Base-by-base conservation (phyloP, 2,888 invertebrate genomes). In the Seira ritae region DNA sequence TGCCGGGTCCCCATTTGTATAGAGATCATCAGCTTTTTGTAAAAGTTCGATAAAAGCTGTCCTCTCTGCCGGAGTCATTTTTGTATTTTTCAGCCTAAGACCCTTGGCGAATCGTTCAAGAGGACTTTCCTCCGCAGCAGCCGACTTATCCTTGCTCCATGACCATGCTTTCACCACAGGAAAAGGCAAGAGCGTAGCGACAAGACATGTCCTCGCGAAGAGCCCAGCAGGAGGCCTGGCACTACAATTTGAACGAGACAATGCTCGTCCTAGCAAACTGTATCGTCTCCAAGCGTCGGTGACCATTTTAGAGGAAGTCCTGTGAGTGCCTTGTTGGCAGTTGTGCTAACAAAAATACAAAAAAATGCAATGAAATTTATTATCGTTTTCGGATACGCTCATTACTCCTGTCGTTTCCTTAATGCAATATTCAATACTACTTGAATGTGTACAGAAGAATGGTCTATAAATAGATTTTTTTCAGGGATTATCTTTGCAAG, bases 1-100 rank as follows among this genome's bases (percentile, higher is more conserved):
- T 66, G 93, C 93, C 89, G 93, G 92, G 83, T 94, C 93, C 90
- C 93, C 95, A 71, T 94, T 91, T 76, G 92, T 91, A 91, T 95
- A 95, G 12, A 94, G 94, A 89, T 93, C 92, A 85, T 92, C 87
- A 4, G 86, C 84, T 55, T 67, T 24, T 55, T 79, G 62, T 2
- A 88, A 22, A 37, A 80, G 79, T 20, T 80, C 66, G 23, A 80
- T 55, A 19, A 87, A 65, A 42, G 42, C 46, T 50, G 68, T 79
- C 67, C 65, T 78, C 24, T 69, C 68, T 20, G n/a, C 66, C n/a
- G 4, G 65, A 31, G 42, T 31, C 37, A 19, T 31, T 10, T 23
- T 55, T 74, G 73, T 65, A 42, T 67, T 31, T 62, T 68, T 37
- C 0, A 82, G 31, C 37, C 82, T 17, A 55, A 82, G 76, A 55